phyloP scores from a whole-genome alignment of 1,140 invertebrate genomes.

The Campoletis sonorensis region DNA sequence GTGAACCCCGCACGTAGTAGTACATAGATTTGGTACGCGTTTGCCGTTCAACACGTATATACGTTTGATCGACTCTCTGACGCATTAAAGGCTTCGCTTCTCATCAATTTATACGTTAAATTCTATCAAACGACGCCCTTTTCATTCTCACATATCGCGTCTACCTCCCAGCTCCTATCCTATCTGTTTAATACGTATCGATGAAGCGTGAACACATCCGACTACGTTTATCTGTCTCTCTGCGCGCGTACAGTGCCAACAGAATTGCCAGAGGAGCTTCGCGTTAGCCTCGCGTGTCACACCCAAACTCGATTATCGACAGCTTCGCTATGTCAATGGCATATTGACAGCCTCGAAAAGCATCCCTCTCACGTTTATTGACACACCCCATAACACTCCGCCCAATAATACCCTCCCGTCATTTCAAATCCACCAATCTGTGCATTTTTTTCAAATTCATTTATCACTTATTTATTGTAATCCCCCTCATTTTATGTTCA shows the following conservation, averaged over 20 bases:
- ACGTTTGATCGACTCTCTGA: background rate
- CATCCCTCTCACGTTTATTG: slow-evolving; percentile 9
- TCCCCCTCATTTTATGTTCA: background rate
- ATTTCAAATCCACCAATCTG: background rate
- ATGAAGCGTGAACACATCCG: slow-evolving; percentile 39
- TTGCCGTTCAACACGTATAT: background rate
- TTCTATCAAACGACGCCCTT: background rate
- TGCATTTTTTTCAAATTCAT: too few relatives aligned
- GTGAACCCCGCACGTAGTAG: slow-evolving; percentile 27
- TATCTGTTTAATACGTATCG: slow-evolving; percentile 11
- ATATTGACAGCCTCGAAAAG: slow-evolving; percentile 49
- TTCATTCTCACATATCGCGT: background rate
- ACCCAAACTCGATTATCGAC: slow-evolving; percentile 64
- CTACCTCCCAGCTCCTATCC: background rate
- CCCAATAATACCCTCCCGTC: background rate
- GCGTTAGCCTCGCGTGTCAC: slow-evolving; percentile 34
- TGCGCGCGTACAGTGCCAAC: background rate
- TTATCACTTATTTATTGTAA: background rate
- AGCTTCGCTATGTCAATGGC: slow-evolving; percentile 55
- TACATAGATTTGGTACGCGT: slow-evolving; percentile 27
- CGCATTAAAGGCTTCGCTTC: background rate
- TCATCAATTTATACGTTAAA: background rate
- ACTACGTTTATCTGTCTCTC: background rate
- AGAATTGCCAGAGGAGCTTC: slow-evolving; percentile 22
- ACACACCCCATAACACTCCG: background rate